A percentile compares a stretch with the other conserved stretches of the same genome.
Evolutionary conservation across 2,888 invertebrate genomes (phyloP).

Genomic region (Sphaerophoria taeniata): DNA sequence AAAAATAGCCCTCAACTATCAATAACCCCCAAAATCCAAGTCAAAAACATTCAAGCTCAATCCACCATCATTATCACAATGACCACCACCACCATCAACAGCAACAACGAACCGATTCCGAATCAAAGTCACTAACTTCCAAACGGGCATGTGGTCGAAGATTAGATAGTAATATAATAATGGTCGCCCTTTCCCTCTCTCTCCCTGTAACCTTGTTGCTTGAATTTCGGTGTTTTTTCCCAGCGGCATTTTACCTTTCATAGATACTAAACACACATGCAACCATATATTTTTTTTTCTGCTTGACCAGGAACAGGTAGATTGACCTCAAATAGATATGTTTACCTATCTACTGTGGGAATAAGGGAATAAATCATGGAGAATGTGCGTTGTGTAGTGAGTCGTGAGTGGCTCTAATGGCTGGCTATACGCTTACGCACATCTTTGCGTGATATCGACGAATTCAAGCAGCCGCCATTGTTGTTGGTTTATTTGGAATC

Average conservation of each 20-base stretch:
- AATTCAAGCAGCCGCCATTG: conserved; percentile 61
- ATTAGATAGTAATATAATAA: conserved; percentile 77
- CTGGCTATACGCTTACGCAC: conserved; percentile 14
- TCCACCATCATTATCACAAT: conserved; percentile 62
- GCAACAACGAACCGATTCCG: conserved; percentile 33
- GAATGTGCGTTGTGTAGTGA: conserved; percentile 13
- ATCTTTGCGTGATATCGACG: conserved; percentile 20
- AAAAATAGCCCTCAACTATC: no score
- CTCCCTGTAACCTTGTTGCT: conserved; percentile 18
- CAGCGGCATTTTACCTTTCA: conserved; percentile 71
- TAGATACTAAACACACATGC: conserved; percentile 44
- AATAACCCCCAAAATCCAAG: conserved; percentile 23
- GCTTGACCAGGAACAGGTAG: conserved; percentile 62
- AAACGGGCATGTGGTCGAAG: conserved; percentile 73
- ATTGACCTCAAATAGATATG: conserved; percentile 69
- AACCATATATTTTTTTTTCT: conserved; percentile 42
- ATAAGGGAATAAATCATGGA: conserved; percentile 52
- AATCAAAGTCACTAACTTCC: conserved; percentile 67
- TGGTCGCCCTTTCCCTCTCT: conserved; percentile 70
- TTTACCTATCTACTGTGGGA: conserved; percentile 60
- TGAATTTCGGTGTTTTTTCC: conserved; percentile 63
- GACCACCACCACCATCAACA: conserved; percentile 40
- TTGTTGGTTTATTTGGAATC: conserved; percentile 42
- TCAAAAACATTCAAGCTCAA: conserved; percentile 35
- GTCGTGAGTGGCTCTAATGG: no score